Evolutionary conservation across 1,140 invertebrate genomes (phyloP).

Genomic region (Neodiprion fabricii): DNA sequence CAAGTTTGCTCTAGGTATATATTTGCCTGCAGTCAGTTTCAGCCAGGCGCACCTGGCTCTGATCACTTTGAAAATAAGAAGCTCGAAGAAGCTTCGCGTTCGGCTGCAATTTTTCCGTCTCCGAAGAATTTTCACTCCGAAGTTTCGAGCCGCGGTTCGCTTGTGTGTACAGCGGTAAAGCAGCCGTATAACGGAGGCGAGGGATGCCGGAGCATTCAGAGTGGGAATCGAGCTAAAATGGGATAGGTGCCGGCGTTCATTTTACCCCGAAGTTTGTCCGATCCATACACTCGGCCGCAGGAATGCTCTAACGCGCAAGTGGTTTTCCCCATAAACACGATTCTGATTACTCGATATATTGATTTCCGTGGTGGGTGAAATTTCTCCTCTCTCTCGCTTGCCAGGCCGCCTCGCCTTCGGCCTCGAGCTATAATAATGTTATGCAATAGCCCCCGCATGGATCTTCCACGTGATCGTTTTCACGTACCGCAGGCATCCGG

Average conservation of each 20-base stretch:
- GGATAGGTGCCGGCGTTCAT: too few species aligned
- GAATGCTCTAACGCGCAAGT: not conserved
- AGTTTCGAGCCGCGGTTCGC: not conserved
- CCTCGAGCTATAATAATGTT: not conserved
- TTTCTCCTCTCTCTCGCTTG: not conserved
- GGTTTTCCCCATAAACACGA: not conserved
- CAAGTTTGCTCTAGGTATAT: not conserved
- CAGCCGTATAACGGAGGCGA: too few species aligned
- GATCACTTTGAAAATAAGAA: not conserved
- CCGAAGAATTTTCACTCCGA: not conserved
- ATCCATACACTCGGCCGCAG: too few species aligned
- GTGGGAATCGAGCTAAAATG: too few species aligned
- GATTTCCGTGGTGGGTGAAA: not conserved
- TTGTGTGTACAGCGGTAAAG: too few species aligned
- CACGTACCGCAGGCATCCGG: not conserved
- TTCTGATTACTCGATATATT: not conserved
- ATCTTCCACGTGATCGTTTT: not conserved
- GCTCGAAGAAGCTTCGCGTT: not conserved
- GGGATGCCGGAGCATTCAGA: too few species aligned
- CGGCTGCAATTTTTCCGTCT: too few species aligned
- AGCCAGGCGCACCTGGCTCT: not conserved
- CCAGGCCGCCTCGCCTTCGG: not conserved
- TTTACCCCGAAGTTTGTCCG: too few species aligned
- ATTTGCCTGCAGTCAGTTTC: not conserved
- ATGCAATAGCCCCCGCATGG: not conserved